Percentiles rank a stretch among this genome's conserved stretches.
These are phyloP conservation scores for Erpetoichthys calabaricus DNA, from an alignment of 2,797 vertebrate species.

Conservation along the genomic window DNA sequence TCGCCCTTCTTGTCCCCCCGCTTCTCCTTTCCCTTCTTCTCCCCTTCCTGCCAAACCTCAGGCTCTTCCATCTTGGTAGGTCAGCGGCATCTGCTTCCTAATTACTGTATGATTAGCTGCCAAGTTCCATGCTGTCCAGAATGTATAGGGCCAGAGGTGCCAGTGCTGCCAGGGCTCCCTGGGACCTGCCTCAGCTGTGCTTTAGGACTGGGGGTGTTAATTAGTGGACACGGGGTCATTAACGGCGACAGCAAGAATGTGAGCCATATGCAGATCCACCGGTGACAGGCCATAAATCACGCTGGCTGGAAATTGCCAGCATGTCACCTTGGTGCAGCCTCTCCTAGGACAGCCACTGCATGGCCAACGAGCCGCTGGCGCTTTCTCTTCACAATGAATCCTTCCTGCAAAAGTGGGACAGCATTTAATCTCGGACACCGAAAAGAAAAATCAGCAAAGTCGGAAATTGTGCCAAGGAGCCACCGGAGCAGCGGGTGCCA, in stretches of 20 bases:
- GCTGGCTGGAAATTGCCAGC: slow-evolving; percentile 4
- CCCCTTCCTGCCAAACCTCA: not conserved
- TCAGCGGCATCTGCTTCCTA: slow-evolving; percentile 42
- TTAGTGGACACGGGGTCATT: slow-evolving; percentile 45
- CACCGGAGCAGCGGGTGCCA: too few species aligned
- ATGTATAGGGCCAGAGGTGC: slow-evolving; percentile 32
- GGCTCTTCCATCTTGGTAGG: slow-evolving; percentile 21
- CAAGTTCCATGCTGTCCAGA: slow-evolving; percentile 31
- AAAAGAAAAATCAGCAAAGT: too few species aligned
- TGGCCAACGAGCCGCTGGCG: too few species aligned
- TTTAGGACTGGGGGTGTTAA: slow-evolving; percentile 42
- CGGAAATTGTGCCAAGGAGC: too few species aligned
- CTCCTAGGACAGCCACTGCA: too few species aligned
- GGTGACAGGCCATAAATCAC: slow-evolving; percentile 40
- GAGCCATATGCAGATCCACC: slow-evolving; percentile 42
- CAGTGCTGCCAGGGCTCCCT: slow-evolving; percentile 15
- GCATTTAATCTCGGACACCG: too few species aligned
- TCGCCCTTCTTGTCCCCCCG: slow-evolving; percentile 10
- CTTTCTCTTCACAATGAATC: too few species aligned
- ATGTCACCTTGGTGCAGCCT: too few species aligned
- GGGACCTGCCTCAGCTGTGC: slow-evolving; percentile 27
- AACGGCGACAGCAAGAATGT: slow-evolving; percentile 30
- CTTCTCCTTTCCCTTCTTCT: not conserved
- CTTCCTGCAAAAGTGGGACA: too few species aligned
- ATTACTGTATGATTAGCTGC: slow-evolving; percentile 40